These are phyloP conservation scores for Mylabris phalerata DNA, from an alignment of 1,140 invertebrate genomes.

Conservation along the genomic window DNA sequence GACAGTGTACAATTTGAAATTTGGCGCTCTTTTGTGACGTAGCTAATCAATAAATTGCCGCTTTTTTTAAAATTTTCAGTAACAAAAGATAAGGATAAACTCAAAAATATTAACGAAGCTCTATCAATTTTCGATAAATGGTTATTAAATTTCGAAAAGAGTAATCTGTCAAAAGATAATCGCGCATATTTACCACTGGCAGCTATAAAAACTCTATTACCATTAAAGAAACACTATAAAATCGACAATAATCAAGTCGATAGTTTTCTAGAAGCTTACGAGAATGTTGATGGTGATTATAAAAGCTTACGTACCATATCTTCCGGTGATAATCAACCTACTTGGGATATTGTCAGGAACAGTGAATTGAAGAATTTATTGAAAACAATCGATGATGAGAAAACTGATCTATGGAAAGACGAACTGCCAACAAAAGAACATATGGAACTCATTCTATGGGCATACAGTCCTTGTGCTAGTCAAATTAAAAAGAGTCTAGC, in stretches of 20 bases:
- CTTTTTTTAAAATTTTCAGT: slow-evolving; percentile 41
- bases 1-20: background rate
- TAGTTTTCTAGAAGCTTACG: slow-evolving; percentile 48
- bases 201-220: slow-evolving; percentile 36
- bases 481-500: slow-evolving; percentile 43
- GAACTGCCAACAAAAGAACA: slow-evolving; percentile 55
- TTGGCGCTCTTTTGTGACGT: background rate
- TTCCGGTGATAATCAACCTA: slow-evolving; percentile 46
- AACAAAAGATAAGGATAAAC: slow-evolving; percentile 58
- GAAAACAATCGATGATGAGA: slow-evolving; percentile 46
- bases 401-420: slow-evolving; percentile 51
- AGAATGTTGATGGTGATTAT: slow-evolving; percentile 53
- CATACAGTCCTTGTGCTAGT: slow-evolving; percentile 53
- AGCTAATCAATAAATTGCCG: background rate
- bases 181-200: slow-evolving; percentile 50
- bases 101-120: slow-evolving; percentile 59
- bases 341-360: slow-evolving; percentile 60
- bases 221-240: slow-evolving; percentile 35
- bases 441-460: slow-evolving; percentile 55
- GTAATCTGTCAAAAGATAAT: slow-evolving; percentile 54
- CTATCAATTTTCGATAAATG: slow-evolving; percentile 57
- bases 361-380: slow-evolving; percentile 48
- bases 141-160: slow-evolving; percentile 54
- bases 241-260: slow-evolving; percentile 38
- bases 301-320: slow-evolving; percentile 55